These are phyloP conservation scores for Nycticryphes semicollaris DNA, from an alignment of 2,113 vertebrate species.

Conservation along the genomic window DNA sequence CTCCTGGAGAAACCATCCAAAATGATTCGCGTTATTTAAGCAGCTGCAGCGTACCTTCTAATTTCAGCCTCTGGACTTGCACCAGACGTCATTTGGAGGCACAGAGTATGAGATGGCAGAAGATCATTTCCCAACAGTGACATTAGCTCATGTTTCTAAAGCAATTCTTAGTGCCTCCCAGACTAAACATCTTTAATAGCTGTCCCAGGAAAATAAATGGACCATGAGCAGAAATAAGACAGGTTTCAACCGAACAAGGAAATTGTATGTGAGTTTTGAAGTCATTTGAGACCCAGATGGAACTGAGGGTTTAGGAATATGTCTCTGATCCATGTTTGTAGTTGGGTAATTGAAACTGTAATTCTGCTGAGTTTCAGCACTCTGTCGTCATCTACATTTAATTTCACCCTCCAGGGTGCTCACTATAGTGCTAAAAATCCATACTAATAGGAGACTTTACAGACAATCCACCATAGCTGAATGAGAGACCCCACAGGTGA, in stretches of 20 bases:
- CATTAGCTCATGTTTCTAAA: slow-evolving; percentile 24
- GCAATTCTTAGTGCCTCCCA: slow-evolving; percentile 24
- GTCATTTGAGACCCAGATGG: slow-evolving; percentile 46
- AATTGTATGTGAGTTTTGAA: slow-evolving; percentile 35
- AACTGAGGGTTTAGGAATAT: slow-evolving; percentile 10
- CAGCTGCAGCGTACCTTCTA: slow-evolving; percentile 21
- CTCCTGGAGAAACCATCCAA: slow-evolving; percentile 31
- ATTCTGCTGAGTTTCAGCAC: slow-evolving; percentile 55
- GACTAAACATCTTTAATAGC: background rate
- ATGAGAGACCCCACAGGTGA: background rate
- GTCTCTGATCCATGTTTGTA: slow-evolving; percentile 33
- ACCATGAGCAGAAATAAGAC: slow-evolving; percentile 51
- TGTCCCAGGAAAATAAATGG: slow-evolving; percentile 52
- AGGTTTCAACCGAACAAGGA: slow-evolving; percentile 53
- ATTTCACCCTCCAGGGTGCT: slow-evolving; percentile 35
- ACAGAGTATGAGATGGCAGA: background rate
- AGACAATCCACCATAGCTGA: background rate
- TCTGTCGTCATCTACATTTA: slow-evolving; percentile 50
- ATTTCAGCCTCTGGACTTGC: slow-evolving; percentile 53
- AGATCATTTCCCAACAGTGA: slow-evolving; percentile 48
- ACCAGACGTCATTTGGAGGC: slow-evolving; percentile 34
- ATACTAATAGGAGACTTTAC: slow-evolving; percentile 27
- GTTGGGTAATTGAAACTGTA: slow-evolving; percentile 59
- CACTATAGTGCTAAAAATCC: slow-evolving; percentile 16
- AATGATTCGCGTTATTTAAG: slow-evolving; percentile 48